Base-by-base conservation (phyloP, 2,113 vertebrate species). In the Theropithecus gelada region DNA sequence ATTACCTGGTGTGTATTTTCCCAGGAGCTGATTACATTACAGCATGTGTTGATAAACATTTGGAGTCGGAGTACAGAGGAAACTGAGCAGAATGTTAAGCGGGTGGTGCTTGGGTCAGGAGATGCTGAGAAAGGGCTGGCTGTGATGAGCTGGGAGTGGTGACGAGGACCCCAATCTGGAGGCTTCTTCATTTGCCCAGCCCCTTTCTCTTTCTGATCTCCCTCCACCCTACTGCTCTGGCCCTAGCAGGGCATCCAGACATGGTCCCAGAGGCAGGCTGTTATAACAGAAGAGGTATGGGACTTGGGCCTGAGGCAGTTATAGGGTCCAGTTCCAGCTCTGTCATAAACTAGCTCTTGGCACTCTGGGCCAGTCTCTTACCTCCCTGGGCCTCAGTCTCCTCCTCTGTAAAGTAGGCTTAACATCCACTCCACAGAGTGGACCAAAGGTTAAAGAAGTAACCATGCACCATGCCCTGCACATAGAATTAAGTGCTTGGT, bases 31-130 rank as follows among this genome's bases (percentile, higher is more conserved):
- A 99, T 99, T 98, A 66, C 98, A 98, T 98, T 98, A 98, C 95
- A 97, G 98, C 80, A 90, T 18, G 94, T 99, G 98, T 99, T 99
- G 98, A 98, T 99, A 99, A 99, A 98, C 99, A 99, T 98, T 98
- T 90, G 32, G 98, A 98, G 97, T 98, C 87, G 3, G 95, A 73
- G 97, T 97, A 52, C 96, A 90, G 97, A 87, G 78, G 97, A 81
- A 45, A 96, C 97, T 93, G 98, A 97, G 85, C 6, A 6, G 97
- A 98, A 98, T 98, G 94, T 82, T 97, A 97, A 97, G 96, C 45
- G 61, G 0, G 57, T 94, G 4, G 87, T 70, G 0, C 91, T 93
- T 66, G 81, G 90, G 93, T 88, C 82, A 93, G 86, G 93, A 93
- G 82, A 93, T 79, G 22, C 38, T 38, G 78, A 82, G 88, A 64